Conservation (phyloP, 2,888 invertebrate genomes). For the Trichogramma dendrolimi region DNA sequence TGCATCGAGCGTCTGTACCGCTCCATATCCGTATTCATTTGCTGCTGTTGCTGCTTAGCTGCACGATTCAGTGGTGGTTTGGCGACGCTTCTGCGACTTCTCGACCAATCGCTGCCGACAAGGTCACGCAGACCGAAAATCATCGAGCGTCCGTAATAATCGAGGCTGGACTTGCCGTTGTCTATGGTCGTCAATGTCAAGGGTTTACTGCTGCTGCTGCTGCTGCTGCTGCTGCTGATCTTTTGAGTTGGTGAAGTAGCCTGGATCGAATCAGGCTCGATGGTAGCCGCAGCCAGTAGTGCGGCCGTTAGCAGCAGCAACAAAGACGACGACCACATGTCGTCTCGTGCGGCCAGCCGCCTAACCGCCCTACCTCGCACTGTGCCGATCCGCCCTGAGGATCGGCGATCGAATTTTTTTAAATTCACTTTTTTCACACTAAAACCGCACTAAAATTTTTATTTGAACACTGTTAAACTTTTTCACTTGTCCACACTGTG, state of each 20-base stretch:
- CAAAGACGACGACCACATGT: background rate
- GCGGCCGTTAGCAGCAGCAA: conserved; percentile 3
- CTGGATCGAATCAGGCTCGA: background rate
- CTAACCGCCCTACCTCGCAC: no score
- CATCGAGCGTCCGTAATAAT: conserved; percentile 15
- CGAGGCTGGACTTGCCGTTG: conserved; percentile 10
- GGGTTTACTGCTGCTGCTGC: conserved; percentile 6
- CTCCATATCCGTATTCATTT: conserved; percentile 13
- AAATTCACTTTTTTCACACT: no score
- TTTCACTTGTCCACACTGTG: no score
- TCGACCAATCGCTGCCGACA: background rate
- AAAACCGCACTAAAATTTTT: no score
- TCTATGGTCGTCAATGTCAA: conserved; percentile 7
- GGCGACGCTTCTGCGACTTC: background rate
- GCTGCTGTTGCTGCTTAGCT: conserved; percentile 7
- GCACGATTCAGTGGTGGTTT: conserved; percentile 2
- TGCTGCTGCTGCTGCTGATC: background rate
- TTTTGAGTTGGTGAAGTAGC: conserved; percentile 1
- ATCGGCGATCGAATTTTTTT: no score
- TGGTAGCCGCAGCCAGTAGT: background rate
- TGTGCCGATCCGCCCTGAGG: no score
- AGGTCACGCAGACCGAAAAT: conserved; percentile 6
- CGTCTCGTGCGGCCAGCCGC: no score
- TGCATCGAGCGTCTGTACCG: background rate
- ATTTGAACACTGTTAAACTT: no score